Evolutionary conservation across 2,888 invertebrate species (phyloP), one percentile per base, ranked within the genome.

Genomic region (Hoplodrina ambigua): DNA sequence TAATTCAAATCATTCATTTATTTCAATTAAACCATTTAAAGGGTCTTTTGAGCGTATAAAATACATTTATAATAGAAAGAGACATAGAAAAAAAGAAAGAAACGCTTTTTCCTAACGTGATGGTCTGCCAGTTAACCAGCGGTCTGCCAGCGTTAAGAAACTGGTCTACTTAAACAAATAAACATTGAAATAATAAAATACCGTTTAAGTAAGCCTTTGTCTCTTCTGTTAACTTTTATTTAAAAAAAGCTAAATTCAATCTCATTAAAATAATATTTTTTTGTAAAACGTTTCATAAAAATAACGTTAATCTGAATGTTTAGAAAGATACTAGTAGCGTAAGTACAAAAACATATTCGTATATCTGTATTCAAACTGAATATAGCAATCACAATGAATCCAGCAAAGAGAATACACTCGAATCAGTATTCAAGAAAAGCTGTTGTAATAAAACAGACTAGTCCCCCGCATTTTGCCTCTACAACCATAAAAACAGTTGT

Each of bases 341-440:
- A 46, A 46, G 6, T 46, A 46, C 5, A 46, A 65, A 25, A 20
- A 17, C 44, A 25, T 49, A 6, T 44, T 61, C 1, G 6, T 46
- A 54, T 58, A 60, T 57, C 52, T 61, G 15, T 72, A 72, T 72
- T 65, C 52, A 69, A 78, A 72, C 33, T 52, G 59, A 57, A 70
- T 69, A 54, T 56, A 69, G 58, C 46, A 67, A 56, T 67, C 68
- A 66, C 58, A 80, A 71, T 71, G 72, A 78, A 71, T 52, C 67
- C 59, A 44, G 44, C 46, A 44, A 64, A 69, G 61, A 69, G 63
- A 73, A 68, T 60, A 71, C 54, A 65, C 58, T 71, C 33, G 52
- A 70, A 72, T 83, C 73, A 77, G 80, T 80, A 83, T 81, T 81
- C 82, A 72, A 71, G 77, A 69, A 70, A 67, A 83, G 68, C 61